Evolutionary conservation across 2,113 vertebrate genomes (phyloP).

Genomic region (Ibidorhyncha struthersii): DNA sequence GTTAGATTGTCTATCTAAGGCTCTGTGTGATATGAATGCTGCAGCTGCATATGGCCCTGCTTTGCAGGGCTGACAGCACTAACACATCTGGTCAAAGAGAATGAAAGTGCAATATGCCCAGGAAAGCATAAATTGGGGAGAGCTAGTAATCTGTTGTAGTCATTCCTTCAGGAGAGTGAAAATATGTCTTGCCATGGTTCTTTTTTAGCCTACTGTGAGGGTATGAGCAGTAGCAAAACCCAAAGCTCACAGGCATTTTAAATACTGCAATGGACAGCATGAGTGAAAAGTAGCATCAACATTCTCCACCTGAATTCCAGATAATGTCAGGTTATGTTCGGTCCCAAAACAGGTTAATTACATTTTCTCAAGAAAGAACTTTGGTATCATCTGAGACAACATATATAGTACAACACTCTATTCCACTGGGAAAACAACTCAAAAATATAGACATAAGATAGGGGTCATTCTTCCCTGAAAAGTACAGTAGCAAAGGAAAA

Average conservation of each 20-base stretch:
- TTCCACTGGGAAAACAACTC: neutral
- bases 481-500: neutral
- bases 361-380: neutral
- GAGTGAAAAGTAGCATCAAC: neutral
- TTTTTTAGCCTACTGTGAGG: neutral
- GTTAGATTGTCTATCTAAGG: neutral
- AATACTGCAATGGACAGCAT: neutral
- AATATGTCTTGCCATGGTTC: neutral
- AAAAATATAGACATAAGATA: neutral
- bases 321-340: neutral
- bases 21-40: neutral
- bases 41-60: neutral
- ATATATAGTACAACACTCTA: neutral
- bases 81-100: neutral
- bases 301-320: neutral
- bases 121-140: neutral
- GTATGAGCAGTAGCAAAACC: neutral
- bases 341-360: neutral
- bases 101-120: neutral
- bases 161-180: neutral
- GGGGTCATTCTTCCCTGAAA: neutral
- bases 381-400: neutral
- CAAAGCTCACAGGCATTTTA: neutral
- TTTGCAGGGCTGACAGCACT: neutral
- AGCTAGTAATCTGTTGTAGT: neutral